phyloP scores from a whole-genome alignment of 37 sponge, comb jelly and placozoan species.

The Agelas oroides region DNA sequence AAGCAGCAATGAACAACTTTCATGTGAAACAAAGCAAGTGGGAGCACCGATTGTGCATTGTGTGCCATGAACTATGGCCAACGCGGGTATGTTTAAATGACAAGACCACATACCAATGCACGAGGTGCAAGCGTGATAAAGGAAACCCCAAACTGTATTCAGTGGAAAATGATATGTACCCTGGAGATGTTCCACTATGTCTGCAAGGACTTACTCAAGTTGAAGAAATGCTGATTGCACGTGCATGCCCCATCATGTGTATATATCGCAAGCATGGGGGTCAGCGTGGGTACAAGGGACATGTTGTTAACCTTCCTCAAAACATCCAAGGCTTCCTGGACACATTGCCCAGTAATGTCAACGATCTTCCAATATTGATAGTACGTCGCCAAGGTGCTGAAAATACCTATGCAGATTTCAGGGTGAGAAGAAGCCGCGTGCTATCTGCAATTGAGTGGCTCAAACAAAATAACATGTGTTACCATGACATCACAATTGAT shows the following conservation, averaged over 20 bases:
- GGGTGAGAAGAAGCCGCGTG: constrained; percentile 12
- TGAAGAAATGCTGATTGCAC: constrained; percentile 57
- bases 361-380: neutral
- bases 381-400: neutral
- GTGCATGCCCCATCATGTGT: constrained; percentile 48
- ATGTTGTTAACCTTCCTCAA: constrained; percentile 41
- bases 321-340: constrained; percentile 22
- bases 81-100: neutral
- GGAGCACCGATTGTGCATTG: neutral
- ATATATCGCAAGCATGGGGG: constrained; percentile 36
- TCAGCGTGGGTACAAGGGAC: constrained; percentile 34
- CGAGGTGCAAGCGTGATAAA: constrained; percentile 39
- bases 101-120: neutral
- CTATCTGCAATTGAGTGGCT: constrained; percentile 49
- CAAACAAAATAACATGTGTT: neutral
- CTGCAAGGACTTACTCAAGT: neutral
- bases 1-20: neutral
- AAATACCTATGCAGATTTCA: constrained; percentile 35
- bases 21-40: constrained; percentile 1
- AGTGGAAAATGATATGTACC: constrained; percentile 43
- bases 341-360: neutral
- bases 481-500: constrained; percentile 30
- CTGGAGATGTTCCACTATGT: constrained; percentile 13
- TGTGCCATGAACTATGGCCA: constrained; percentile 33
- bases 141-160: constrained; percentile 8